These are phyloP conservation scores for Phorcus lineatus DNA, from an alignment of 2,888 invertebrate genomes.

Conservation along the genomic window DNA sequence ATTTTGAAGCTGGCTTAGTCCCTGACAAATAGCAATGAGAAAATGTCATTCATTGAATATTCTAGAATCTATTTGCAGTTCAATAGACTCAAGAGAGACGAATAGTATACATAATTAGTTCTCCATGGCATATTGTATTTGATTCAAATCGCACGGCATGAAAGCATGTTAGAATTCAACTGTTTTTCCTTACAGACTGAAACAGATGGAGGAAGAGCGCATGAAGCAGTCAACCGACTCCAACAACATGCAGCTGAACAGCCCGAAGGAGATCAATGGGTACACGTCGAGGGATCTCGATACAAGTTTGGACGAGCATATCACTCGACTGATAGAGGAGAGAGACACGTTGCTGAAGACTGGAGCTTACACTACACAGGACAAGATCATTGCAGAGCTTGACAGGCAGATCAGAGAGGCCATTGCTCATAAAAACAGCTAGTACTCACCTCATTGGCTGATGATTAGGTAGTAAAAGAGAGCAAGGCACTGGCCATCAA, in stretches of 20 bases:
- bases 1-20: too few relatives aligned
- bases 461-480: too few relatives aligned
- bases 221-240: constrained; percentile 52
- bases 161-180: background rate
- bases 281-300: constrained; percentile 48
- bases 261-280: constrained; percentile 41
- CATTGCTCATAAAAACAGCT: constrained; percentile 63
- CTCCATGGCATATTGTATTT: too few relatives aligned
- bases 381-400: constrained; percentile 75
- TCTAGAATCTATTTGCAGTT: too few relatives aligned
- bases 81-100: too few relatives aligned
- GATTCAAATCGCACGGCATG: background rate
- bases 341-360: constrained; percentile 75
- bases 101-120: too few relatives aligned
- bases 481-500: too few relatives aligned
- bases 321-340: constrained; percentile 74
- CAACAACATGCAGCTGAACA: constrained; percentile 38
- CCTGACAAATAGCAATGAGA: too few relatives aligned
- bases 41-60: too few relatives aligned
- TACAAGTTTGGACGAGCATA: constrained; percentile 69
- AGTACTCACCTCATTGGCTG: constrained; percentile 5
- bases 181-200: constrained; percentile 53
- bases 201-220: constrained; percentile 64
- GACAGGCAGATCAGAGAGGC: constrained; percentile 75
- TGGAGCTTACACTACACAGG: constrained; percentile 75